Conservation (phyloP, 2,888 invertebrate genomes). For the Megastigmus dorsalis region DNA sequence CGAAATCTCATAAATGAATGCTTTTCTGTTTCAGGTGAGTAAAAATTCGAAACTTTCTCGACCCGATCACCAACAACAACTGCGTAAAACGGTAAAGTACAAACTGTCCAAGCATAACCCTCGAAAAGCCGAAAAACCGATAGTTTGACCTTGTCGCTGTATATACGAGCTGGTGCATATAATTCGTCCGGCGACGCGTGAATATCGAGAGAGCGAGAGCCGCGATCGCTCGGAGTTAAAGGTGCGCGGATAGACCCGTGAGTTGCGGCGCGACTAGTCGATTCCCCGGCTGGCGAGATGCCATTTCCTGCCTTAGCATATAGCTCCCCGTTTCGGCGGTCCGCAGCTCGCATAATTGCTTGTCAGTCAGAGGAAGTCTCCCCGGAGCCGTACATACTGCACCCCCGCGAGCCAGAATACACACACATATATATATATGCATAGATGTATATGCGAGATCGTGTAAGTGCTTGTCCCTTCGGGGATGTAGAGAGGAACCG, state of each 20-base stretch:
- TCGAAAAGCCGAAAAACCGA: not conserved
- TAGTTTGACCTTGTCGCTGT: not conserved
- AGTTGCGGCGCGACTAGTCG: not conserved
- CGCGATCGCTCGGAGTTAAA: not conserved
- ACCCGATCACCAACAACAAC: not conserved
- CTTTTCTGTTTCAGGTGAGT: constrained; percentile 48
- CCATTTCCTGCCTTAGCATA: constrained; percentile 53
- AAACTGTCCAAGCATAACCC: no score
- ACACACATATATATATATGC: no score
- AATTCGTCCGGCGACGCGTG: no score
- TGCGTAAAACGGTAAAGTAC: constrained; percentile 17
- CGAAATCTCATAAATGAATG: no score
- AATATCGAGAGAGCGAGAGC: not conserved
- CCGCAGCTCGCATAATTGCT: constrained; percentile 65
- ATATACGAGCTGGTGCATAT: no score
- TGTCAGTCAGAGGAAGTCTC: constrained; percentile 68
- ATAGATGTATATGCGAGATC: no score
- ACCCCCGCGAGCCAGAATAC: constrained; percentile 8
- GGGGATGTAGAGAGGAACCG: not conserved
- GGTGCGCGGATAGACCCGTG: not conserved
- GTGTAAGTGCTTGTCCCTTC: not conserved
- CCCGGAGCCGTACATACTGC: not conserved
- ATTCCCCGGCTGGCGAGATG: constrained; percentile 34
- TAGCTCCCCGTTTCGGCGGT: constrained; percentile 46
- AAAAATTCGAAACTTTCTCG: not conserved